These are phyloP conservation scores for Pasiphila rectangulata DNA, from an alignment of 2,888 invertebrate species.

Conservation along the genomic window DNA sequence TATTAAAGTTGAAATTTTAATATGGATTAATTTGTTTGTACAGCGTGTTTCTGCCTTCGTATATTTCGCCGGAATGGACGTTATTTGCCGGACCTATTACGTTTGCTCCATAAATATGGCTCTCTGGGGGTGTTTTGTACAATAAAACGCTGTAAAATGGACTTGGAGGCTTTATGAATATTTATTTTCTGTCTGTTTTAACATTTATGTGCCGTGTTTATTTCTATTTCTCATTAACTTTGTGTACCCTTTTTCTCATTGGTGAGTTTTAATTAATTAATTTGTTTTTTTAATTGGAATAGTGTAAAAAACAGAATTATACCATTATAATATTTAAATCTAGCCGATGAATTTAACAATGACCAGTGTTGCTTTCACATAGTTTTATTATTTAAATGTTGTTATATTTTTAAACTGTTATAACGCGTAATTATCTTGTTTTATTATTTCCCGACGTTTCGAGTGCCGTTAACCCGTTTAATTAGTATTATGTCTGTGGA, in stretches of 20 bases:
- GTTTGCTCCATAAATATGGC: conserved; percentile 44
- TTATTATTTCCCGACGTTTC: too few species aligned
- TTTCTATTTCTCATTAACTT: conserved; percentile 6
- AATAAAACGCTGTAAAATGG: conserved; percentile 39
- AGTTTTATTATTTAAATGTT: too few species aligned
- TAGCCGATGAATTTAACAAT: too few species aligned
- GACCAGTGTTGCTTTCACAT: too few species aligned
- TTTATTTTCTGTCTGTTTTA: conserved; percentile 31
- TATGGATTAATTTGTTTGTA: conserved; percentile 12
- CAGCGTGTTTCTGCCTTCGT: conserved; percentile 20
- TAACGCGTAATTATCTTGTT: too few species aligned
- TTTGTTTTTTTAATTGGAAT: too few species aligned
- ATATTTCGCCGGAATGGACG: conserved; percentile 32
- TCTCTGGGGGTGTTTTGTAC: conserved; percentile 41
- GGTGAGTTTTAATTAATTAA: too few species aligned
- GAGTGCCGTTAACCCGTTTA: too few species aligned
- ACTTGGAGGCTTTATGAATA: conserved; percentile 41
- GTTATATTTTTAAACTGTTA: too few species aligned
- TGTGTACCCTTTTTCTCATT: not conserved
- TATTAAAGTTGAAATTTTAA: conserved; percentile 10
- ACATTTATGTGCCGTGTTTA: conserved; percentile 15
- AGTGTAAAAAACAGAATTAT: too few species aligned
- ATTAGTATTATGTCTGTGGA: too few species aligned
- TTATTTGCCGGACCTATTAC: conserved; percentile 50
- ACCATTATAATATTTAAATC: too few species aligned